Evolutionary conservation across 2,797 vertebrate genomes (phyloP).

Genomic region (Taenioides sp.): DNA sequence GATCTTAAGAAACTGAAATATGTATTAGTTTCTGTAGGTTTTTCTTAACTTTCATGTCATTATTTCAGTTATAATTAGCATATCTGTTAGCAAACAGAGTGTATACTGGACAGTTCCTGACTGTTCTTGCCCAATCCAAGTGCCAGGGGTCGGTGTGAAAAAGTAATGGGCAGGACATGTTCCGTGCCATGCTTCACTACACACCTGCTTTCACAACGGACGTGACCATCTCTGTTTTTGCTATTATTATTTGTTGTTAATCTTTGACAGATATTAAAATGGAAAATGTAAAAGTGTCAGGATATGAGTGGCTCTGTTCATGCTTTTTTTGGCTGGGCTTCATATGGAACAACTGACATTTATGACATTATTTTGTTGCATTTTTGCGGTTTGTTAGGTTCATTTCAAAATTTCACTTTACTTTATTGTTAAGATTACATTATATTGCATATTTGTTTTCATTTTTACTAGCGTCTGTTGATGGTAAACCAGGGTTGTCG

Average conservation of each 20-base stretch:
- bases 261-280: conserved; percentile 73
- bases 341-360: not conserved
- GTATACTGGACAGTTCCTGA: conserved; percentile 30
- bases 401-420: not conserved
- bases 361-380: not conserved
- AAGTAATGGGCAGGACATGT: conserved; percentile 52
- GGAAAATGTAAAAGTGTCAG: conserved; percentile 52
- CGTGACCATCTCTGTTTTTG: conserved; percentile 56
- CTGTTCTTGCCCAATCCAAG: conserved; percentile 58
- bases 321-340: not conserved
- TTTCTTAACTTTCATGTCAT: not conserved
- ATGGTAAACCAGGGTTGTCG: not conserved
- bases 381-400: not conserved
- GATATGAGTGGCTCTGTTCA: conserved; percentile 3
- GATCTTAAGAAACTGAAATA: too few relatives aligned
- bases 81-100: conserved; percentile 11
- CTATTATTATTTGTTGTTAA: conserved; percentile 83
- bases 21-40: too few relatives aligned
- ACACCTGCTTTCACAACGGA: conserved; percentile 74
- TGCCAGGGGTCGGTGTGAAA: conserved; percentile 50
- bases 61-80: too few relatives aligned
- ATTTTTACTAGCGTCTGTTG: not conserved
- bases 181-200: conserved; percentile 58
- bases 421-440: not conserved
- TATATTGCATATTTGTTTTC: not conserved